A percentile compares a stretch with the other conserved stretches of the same genome.
Conservation (phyloP, 2,888 invertebrate species). For the Scaeva pyrastri region DNA sequence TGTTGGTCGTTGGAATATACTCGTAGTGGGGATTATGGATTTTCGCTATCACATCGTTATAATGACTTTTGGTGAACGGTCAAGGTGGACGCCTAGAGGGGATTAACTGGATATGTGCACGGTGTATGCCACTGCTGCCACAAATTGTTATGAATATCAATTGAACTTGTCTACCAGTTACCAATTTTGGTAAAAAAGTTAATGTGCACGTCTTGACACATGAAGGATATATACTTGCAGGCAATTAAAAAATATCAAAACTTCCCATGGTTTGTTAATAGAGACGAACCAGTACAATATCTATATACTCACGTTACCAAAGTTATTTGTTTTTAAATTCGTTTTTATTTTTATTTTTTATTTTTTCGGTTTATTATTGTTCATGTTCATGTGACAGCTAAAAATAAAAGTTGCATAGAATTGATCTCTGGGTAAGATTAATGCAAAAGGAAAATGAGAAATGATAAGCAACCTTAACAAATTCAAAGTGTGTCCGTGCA, state of each 20-base stretch:
- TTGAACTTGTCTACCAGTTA: conserved; percentile 72
- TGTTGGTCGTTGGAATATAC: too few relatives aligned
- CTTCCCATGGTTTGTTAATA: conserved; percentile 45
- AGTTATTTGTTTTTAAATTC: conserved; percentile 14
- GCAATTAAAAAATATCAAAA: conserved; percentile 60
- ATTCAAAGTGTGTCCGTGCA: conserved; percentile 14
- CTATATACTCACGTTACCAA: conserved; percentile 29
- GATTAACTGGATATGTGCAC: conserved; percentile 69
- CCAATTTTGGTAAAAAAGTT: conserved; percentile 63
- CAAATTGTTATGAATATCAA: conserved; percentile 76
- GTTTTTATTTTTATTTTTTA: background rate
- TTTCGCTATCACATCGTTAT: conserved; percentile 40
- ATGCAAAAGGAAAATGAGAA: conserved; percentile 30
- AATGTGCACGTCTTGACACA: conserved; percentile 56
- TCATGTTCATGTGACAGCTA: background rate
- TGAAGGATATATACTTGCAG: conserved; percentile 61
- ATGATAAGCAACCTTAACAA: conserved; percentile 32
- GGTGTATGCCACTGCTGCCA: conserved; percentile 66
- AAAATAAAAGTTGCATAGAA: conserved; percentile 36
- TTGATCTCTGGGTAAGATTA: background rate
- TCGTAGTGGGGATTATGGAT: conserved; percentile 3
- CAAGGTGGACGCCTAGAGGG: conserved; percentile 72
- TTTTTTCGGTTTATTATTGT: background rate
- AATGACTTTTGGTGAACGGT: conserved; percentile 63
- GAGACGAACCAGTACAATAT: conserved; percentile 3